These are phyloP conservation scores for Lethenteron reissneri DNA, from an alignment of 2,113 vertebrate genomes.

Conservation along the genomic window DNA sequence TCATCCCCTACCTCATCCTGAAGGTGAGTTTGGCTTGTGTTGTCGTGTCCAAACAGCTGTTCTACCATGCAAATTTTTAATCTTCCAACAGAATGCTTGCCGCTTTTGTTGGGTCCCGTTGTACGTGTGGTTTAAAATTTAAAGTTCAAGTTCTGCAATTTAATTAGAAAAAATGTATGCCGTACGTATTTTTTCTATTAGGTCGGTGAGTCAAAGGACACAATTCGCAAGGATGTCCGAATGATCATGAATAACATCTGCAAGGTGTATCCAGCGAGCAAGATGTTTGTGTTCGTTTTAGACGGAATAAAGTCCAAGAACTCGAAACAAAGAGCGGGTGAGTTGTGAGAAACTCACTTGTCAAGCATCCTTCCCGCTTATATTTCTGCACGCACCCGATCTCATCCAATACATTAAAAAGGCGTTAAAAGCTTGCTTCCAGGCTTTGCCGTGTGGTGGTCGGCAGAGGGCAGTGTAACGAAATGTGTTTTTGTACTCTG, in stretches of 20 bases:
- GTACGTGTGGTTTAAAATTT: too few relatives aligned
- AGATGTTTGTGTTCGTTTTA: slow-evolving; percentile 88
- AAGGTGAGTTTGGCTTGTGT: slow-evolving; percentile 31
- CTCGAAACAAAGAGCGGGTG: slow-evolving; percentile 84
- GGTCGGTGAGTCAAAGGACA: slow-evolving; percentile 89
- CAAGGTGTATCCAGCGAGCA: slow-evolving; percentile 81
- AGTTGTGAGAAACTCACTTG: slow-evolving; percentile 6
- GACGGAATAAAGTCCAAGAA: slow-evolving; percentile 96
- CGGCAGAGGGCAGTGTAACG: too few relatives aligned
- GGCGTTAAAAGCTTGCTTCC: too few relatives aligned
- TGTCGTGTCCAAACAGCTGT: too few relatives aligned
- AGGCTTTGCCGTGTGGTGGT: too few relatives aligned
- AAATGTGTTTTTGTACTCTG: too few relatives aligned
- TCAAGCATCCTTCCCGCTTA: too few relatives aligned
- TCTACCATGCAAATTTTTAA: too few relatives aligned
- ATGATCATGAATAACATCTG: slow-evolving; percentile 69
- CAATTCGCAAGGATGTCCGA: slow-evolving; percentile 78
- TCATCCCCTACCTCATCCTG: slow-evolving; percentile 73
- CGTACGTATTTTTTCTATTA: slow-evolving; percentile 13
- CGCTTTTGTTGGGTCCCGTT: too few relatives aligned
- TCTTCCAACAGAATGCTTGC: too few relatives aligned
- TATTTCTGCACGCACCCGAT: too few relatives aligned
- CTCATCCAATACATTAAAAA: too few relatives aligned
- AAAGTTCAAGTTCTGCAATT: slow-evolving; percentile 9
- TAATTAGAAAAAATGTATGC: not conserved